Evolutionary conservation across 2,797 vertebrate genomes (phyloP), one percentile per base, ranked within the genome.

Genomic region (Gallinago nigripennis): DNA sequence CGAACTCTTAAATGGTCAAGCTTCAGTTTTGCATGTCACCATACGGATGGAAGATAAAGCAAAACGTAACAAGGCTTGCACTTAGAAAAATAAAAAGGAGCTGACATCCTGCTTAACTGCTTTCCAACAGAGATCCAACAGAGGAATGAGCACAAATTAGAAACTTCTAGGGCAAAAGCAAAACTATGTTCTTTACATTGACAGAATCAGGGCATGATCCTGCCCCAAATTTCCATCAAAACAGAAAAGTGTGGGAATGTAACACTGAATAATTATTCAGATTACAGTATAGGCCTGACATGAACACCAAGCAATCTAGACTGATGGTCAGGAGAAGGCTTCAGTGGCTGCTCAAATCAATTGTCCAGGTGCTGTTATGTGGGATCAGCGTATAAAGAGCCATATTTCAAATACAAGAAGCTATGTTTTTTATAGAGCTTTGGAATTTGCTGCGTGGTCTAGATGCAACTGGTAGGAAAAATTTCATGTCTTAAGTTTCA

Each of bases 11-110:
- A 94, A 84, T 84, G 95, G 94, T 95, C 95, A 94, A 95, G 77
- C 60, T 86, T 86, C 88, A 86, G 70, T 95, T 95, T 92, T 92
- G 66, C 45, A 51, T 88, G 83, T 94, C 88, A 88, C 81, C 51
- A 58, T 69, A 88, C 0, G 8, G 86, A 66, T 51, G 73, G 81
- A 92, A 95, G 90, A 93, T 93, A 82, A 95, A 77, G 81, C 31
- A 85, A 93, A 96, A 88, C 0, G 5, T 75, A 92, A 81, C 65
- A 87, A 88, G 65, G 28, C 31, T 86, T 81, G 63, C 33, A 21
- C 66, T 91, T 90, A 27, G 45, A 50, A 91, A 95, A 90, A 83
- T 90, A 88, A 91, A 96, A 92, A 94, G 56, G 82, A 92, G 56
- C 50, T 94, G 95, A 91, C 92, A 96, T 91, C 33, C 80, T 73